Conservation (phyloP, 2,113 vertebrate genomes). For the Micronycteris hirsuta region DNA sequence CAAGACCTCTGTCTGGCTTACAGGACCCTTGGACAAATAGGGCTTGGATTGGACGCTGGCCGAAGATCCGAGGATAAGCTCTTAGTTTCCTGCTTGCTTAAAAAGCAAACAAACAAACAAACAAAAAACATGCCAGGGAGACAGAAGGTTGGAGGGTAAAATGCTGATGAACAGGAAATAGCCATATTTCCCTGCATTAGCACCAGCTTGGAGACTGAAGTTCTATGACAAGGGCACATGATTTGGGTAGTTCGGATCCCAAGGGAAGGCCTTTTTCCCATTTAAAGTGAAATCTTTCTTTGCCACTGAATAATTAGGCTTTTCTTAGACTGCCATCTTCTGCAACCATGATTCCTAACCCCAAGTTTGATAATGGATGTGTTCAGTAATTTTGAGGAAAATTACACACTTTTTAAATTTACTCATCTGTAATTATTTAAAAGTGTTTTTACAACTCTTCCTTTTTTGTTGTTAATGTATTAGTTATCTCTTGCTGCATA, state of each 20-base stretch:
- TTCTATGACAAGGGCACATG: background rate
- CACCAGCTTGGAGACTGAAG: background rate
- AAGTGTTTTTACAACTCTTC: background rate
- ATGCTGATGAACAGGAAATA: constrained; percentile 19
- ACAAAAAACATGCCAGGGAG: background rate
- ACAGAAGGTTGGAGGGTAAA: constrained; percentile 15
- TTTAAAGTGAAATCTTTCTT: background rate
- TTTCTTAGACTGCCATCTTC: background rate
- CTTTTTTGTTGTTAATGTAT: background rate
- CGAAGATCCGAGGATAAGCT: background rate
- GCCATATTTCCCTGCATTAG: background rate
- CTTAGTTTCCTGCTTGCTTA: background rate
- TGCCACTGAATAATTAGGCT: background rate
- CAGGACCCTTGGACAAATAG: background rate
- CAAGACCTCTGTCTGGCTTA: background rate
- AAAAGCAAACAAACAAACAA: background rate
- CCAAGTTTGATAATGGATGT: background rate
- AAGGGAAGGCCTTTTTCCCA: background rate
- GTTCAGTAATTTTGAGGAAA: background rate
- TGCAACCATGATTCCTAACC: background rate
- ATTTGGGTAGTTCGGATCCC: background rate
- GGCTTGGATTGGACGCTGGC: background rate
- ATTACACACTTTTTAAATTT: background rate
- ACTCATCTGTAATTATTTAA: background rate
- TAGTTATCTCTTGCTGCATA: background rate